A percentile compares a stretch with the other conserved stretches of the same genome.
Evolutionary conservation across 2,797 vertebrate genomes (phyloP).

Genomic region (Pyrocephalus nanus): DNA sequence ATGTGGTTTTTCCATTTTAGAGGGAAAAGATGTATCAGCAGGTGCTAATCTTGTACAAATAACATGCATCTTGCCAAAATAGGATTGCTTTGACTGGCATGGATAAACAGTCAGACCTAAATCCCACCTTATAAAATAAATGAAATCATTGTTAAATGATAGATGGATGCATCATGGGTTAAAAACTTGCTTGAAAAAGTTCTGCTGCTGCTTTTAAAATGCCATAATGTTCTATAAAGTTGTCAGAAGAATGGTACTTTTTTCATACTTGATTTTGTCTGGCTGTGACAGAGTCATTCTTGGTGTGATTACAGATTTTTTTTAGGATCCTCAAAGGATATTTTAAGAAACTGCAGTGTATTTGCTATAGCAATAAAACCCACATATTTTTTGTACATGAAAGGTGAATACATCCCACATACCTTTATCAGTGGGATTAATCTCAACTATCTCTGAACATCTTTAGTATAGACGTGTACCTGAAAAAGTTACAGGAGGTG

Average conservation of each 20-base stretch:
- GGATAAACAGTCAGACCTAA: constrained; percentile 8
- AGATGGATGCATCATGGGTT: neutral
- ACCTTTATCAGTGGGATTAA: constrained; percentile 1
- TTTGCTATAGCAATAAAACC: neutral
- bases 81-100: constrained; percentile 38
- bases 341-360: neutral
- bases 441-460: neutral
- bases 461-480: neutral
- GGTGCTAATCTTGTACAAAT: constrained; percentile 33
- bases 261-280: neutral
- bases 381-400: neutral
- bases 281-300: neutral
- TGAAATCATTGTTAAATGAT: neutral
- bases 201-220: constrained; percentile 3
- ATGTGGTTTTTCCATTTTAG: neutral
- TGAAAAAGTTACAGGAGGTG: neutral
- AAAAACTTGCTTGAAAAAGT: neutral
- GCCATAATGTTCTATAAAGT: neutral
- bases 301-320: neutral
- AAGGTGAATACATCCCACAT: neutral
- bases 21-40: constrained; percentile 14
- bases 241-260: neutral
- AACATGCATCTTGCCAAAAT: constrained; percentile 19
- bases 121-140: constrained; percentile 27
- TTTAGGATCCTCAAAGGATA: neutral